Percentiles rank a stretch among this genome's conserved stretches.
Conservation (phyloP, 1,140 invertebrate species). For the Drosophila oshimai region DNA sequence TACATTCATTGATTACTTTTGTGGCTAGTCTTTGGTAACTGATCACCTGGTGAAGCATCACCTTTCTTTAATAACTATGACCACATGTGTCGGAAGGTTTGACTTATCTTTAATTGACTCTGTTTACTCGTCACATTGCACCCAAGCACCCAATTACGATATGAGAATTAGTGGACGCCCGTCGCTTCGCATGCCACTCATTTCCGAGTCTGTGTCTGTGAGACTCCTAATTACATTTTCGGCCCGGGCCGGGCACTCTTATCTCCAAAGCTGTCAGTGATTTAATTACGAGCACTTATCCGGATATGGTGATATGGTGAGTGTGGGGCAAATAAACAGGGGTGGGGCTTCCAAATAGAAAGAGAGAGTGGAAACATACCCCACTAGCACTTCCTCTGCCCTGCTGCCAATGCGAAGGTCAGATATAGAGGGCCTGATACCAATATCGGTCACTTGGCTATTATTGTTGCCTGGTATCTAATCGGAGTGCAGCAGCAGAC, state of each 20-base stretch:
- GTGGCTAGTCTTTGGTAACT: no score
- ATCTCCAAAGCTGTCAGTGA: conserved; percentile 38
- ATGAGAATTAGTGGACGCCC: conserved; percentile 6
- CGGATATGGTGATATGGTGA: conserved; percentile 28
- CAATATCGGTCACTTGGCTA: conserved; percentile 36
- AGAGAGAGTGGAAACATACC: not conserved
- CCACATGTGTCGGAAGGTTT: no score
- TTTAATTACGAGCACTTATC: conserved; percentile 57
- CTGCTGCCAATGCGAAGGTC: conserved; percentile 12
- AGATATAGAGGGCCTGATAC: not conserved
- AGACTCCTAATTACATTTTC: conserved; percentile 17
- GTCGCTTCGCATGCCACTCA: conserved; percentile 27
- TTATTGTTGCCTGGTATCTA: conserved; percentile 25
- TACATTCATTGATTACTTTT: no score
- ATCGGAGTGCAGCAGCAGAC: not conserved
- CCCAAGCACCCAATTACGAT: conserved; percentile 15
- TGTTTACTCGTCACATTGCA: conserved; percentile 15
- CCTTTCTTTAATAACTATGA: not conserved
- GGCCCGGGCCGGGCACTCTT: not conserved
- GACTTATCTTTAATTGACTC: conserved; percentile 19
- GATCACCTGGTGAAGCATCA: no score
- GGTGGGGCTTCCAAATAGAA: not conserved
- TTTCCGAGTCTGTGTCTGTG: not conserved
- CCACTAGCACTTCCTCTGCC: no score
- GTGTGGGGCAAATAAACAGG: not conserved